These are phyloP conservation scores for Sprattus sprattus DNA, from an alignment of 2,113 vertebrate genomes.

Conservation along the genomic window DNA sequence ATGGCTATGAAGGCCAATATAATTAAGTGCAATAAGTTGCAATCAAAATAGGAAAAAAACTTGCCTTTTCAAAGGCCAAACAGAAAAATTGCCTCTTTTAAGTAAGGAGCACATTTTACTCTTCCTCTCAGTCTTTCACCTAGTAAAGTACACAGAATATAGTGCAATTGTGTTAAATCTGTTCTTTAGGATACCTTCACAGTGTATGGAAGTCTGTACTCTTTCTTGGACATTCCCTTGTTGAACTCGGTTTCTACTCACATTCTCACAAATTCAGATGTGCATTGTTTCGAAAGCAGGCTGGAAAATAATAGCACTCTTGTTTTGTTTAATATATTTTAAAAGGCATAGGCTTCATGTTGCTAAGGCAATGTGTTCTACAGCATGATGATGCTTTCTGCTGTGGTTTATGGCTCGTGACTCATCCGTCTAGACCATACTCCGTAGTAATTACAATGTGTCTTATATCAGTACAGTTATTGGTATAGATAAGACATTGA, in stretches of 20 bases:
- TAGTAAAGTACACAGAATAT: not conserved
- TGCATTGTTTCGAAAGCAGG: not conserved
- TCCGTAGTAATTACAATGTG: not conserved
- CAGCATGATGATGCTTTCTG: not conserved
- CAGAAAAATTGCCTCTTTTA: not conserved
- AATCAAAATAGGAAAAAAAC: not conserved
- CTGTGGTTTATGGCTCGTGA: not conserved
- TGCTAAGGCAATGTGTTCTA: not conserved
- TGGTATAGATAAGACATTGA: not conserved
- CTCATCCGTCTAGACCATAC: not conserved
- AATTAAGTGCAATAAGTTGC: not conserved
- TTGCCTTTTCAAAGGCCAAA: not conserved
- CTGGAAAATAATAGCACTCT: not conserved
- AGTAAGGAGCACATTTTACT: not conserved
- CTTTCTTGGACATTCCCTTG: not conserved
- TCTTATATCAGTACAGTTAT: not conserved
- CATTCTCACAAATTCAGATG: not conserved
- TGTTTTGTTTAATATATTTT: not conserved
- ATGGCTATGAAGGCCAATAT: not conserved
- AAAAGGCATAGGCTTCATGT: not conserved
- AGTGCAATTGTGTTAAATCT: not conserved
- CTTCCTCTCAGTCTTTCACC: no score
- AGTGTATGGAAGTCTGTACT: not conserved
- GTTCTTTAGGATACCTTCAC: not conserved
- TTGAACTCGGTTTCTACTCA: not conserved